A percentile compares a stretch with the other conserved stretches of the same genome.
These are phyloP conservation scores for Pristis pectinata DNA, from an alignment of 2,797 vertebrate species.

Conservation along the genomic window DNA sequence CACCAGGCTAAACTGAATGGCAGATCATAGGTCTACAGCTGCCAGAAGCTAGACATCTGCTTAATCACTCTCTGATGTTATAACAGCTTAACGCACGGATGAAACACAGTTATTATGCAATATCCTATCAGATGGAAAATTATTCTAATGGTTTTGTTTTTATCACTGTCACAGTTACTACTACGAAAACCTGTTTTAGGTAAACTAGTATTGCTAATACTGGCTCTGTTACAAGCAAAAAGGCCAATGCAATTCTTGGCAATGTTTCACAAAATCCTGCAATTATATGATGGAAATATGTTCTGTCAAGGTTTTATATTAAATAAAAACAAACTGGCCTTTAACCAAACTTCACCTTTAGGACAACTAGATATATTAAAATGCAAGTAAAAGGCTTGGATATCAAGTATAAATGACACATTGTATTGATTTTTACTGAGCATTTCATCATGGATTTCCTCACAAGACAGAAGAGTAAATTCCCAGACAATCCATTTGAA, in stretches of 20 bases:
- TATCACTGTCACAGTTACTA: conserved; percentile 31
- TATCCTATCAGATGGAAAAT: conserved; percentile 35
- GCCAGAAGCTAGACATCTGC: conserved; percentile 60
- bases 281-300: neutral
- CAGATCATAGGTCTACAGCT: conserved; percentile 61
- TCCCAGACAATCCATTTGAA: conserved; percentile 24
- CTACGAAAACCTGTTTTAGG: conserved; percentile 23
- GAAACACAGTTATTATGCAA: conserved; percentile 38
- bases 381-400: conserved; percentile 2
- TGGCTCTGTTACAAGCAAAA: neutral
- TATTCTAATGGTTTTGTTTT: conserved; percentile 38
- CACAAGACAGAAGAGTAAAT: conserved; percentile 33
- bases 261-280: neutral
- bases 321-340: conserved; percentile 23
- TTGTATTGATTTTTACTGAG: conserved; percentile 15
- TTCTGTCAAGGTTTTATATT: conserved; percentile 20
- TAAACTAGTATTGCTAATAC: neutral
- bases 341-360: conserved; percentile 11
- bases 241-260: neutral
- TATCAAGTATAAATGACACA: conserved; percentile 32
- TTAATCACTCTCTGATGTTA: conserved; percentile 55
- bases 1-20: conserved; percentile 55
- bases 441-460: conserved; percentile 27
- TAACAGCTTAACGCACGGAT: conserved; percentile 55
- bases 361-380: conserved; percentile 10